phyloP scores from a whole-genome alignment of 2,113 vertebrate species.

The Holacanthus passer region DNA sequence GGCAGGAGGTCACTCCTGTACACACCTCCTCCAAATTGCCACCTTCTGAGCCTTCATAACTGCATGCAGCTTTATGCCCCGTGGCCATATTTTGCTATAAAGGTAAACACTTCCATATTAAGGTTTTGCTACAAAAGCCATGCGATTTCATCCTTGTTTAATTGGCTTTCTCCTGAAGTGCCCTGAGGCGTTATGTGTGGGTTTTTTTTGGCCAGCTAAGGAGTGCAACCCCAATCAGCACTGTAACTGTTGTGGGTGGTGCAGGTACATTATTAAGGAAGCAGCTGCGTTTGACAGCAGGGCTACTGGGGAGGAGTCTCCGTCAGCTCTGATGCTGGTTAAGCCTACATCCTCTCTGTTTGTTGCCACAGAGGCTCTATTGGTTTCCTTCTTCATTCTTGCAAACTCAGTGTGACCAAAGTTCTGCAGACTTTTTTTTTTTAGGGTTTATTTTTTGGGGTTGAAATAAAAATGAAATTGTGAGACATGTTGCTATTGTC shows the following conservation, averaged over 20 bases:
- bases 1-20: no score
- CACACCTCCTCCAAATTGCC: not conserved
- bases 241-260: not conserved
- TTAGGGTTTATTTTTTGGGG: not conserved
- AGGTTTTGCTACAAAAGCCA: slow-evolving; percentile 15
- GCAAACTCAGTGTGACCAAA: not conserved
- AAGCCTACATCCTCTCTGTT: not conserved
- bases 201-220: slow-evolving; percentile 6
- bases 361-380: not conserved
- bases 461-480: not conserved
- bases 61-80: not conserved
- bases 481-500: not conserved
- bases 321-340: slow-evolving; percentile 3
- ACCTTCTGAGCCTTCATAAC: not conserved
- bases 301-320: not conserved
- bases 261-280: slow-evolving; percentile 28
- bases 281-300: slow-evolving; percentile 13
- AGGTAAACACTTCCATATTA: slow-evolving; percentile 24
- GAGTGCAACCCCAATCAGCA: slow-evolving; percentile 3
- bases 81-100: slow-evolving; percentile 21
- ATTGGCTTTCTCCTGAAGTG: slow-evolving; percentile 31
- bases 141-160: slow-evolving; percentile 36
- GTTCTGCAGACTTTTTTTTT: not conserved
- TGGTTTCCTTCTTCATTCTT: not conserved
- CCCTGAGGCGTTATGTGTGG: slow-evolving; percentile 48